A percentile compares a stretch with the other conserved stretches of the same genome.
Conservation (phyloP, 2,113 vertebrate genomes). For the Muntiacus reevesi region DNA sequence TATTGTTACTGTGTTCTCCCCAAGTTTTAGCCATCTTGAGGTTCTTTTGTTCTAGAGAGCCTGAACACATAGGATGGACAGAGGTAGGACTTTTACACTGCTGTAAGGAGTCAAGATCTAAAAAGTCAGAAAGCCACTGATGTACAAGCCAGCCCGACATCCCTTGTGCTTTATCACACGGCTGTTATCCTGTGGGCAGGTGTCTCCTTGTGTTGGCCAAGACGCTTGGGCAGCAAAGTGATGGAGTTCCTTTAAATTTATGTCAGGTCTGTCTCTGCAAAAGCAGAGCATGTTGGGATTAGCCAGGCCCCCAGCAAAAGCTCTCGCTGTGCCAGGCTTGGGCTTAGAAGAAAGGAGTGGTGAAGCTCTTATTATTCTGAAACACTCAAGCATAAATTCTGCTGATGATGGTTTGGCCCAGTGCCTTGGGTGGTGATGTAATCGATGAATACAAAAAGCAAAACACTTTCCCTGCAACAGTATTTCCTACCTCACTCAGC, state of each 20-base stretch:
- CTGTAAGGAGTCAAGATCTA: not conserved
- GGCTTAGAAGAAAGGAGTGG: not conserved
- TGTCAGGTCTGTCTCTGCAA: not conserved
- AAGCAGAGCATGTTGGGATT: not conserved
- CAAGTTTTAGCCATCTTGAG: not conserved
- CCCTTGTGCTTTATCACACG: not conserved
- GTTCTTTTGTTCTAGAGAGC: not conserved
- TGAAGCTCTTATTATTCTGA: not conserved
- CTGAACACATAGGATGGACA: not conserved
- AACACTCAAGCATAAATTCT: not conserved
- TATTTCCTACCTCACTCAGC: not conserved
- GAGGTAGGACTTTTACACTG: not conserved
- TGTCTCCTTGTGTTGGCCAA: not conserved
- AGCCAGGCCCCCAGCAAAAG: not conserved
- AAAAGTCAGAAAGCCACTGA: not conserved
- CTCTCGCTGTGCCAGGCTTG: not conserved
- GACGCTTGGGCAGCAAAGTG: not conserved
- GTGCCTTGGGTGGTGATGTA: not conserved
- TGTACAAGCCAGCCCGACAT: not conserved
- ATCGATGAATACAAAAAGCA: not conserved
- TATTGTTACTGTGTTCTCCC: no score
- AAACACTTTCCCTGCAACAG: not conserved
- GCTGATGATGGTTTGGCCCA: constrained; percentile 26
- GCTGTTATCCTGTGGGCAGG: not conserved
- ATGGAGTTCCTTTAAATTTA: not conserved